A percentile compares a stretch with the other conserved stretches of the same genome.
Evolutionary conservation across 2,797 vertebrate genomes (phyloP).

Genomic region (Macropodus opercularis): DNA sequence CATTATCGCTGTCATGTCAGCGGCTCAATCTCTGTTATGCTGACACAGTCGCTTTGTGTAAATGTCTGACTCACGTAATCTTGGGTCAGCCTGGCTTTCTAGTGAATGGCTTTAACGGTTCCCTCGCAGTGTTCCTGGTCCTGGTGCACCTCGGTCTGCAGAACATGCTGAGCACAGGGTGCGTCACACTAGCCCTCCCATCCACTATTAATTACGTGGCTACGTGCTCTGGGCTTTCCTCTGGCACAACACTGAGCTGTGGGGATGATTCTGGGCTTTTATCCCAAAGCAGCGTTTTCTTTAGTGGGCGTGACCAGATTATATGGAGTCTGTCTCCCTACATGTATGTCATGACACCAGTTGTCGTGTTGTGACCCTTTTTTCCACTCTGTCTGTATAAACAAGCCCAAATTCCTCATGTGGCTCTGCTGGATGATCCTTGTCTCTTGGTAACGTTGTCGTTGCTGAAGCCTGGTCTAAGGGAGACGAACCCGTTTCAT

Average conservation of each 20-base stretch:
- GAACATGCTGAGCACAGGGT: conserved; percentile 64
- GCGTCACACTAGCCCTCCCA: conserved; percentile 52
- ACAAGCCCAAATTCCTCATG: no score
- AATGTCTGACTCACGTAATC: conserved; percentile 42
- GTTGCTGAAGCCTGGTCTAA: conserved; percentile 29
- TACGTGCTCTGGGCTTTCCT: conserved; percentile 28
- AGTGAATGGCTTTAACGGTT: conserved; percentile 58
- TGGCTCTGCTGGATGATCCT: conserved; percentile 10
- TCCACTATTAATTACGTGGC: conserved; percentile 56
- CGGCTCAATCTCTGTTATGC: conserved; percentile 54
- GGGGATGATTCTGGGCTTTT: conserved; percentile 36
- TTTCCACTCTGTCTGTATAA: no score
- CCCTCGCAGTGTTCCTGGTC: conserved; percentile 58
- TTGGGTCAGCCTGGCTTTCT: conserved; percentile 33
- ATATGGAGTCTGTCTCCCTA: conserved; percentile 23
- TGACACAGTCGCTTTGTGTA: conserved; percentile 49
- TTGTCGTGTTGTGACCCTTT: conserved; percentile 3
- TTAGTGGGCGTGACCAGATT: conserved; percentile 10
- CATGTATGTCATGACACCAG: conserved; percentile 40
- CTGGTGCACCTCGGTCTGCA: conserved; percentile 37
- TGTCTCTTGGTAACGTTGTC: conserved; percentile 25
- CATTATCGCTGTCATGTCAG: conserved; percentile 44
- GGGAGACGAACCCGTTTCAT: conserved; percentile 61
- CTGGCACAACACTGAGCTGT: conserved; percentile 31
- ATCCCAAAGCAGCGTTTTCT: conserved; percentile 47